phyloP scores from a whole-genome alignment of 1,140 invertebrate genomes.

The Heliconius hewitsoni region DNA sequence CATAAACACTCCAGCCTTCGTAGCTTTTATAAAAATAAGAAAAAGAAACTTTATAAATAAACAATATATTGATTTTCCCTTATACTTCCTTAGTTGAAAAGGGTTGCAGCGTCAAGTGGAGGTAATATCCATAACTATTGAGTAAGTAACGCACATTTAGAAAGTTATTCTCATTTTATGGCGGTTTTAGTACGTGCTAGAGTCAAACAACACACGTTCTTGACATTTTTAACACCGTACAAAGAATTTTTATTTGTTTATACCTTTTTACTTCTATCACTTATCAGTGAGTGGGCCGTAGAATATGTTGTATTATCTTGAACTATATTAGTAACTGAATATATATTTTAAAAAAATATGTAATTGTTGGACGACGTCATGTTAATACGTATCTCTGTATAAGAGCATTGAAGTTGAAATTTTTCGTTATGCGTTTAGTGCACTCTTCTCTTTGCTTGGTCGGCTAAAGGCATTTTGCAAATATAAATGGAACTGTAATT shows the following conservation, averaged over 20 bases:
- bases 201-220: slow-evolving; percentile 24
- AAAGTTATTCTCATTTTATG: slow-evolving; percentile 30
- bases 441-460: no score
- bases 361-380: no score
- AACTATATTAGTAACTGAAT: no score
- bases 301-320: no score
- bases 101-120: slow-evolving; percentile 22
- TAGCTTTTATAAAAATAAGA: background rate
- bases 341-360: no score
- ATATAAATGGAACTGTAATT: no score
- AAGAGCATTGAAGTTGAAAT: no score
- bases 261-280: background rate
- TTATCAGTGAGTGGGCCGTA: background rate
- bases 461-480: no score
- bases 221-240: slow-evolving; percentile 20
- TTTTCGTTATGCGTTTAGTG: no score
- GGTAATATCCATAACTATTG: slow-evolving; percentile 36
- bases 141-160: slow-evolving; percentile 30
- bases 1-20: no score
- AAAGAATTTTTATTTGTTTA: background rate
- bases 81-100: slow-evolving; percentile 15
- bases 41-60: background rate
- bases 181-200: slow-evolving; percentile 27
- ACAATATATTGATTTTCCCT: background rate
- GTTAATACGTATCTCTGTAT: no score